Evolutionary conservation across 2,113 vertebrate genomes (phyloP).

Genomic region (Tragelaphus strepsiceros): DNA sequence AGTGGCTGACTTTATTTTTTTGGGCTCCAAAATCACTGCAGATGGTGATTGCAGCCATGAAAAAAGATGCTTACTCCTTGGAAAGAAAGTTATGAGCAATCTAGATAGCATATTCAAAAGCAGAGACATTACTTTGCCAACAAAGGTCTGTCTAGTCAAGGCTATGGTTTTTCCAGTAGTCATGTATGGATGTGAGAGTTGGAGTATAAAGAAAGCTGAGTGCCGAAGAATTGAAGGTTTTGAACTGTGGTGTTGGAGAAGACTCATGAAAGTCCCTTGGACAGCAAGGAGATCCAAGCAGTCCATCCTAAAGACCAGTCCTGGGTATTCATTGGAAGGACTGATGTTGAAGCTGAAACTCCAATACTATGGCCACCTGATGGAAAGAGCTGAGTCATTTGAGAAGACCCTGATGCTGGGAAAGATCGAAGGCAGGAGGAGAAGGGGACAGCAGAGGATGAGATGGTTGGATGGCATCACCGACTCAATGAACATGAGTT

Average conservation of each 20-base stretch:
- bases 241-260: background rate
- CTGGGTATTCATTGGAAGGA: background rate
- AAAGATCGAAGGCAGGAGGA: background rate
- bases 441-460: background rate
- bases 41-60: background rate
- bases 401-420: background rate
- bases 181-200: background rate
- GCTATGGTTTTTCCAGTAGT: background rate
- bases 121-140: background rate
- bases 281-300: background rate
- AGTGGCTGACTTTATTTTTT: background rate
- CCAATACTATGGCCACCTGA: background rate
- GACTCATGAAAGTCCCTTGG: background rate
- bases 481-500: background rate
- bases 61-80: background rate
- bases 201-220: background rate
- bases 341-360: background rate
- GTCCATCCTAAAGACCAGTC: background rate
- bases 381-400: background rate
- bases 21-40: background rate
- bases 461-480: background rate
- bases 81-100: background rate
- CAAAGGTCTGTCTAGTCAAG: background rate
- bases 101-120: background rate
- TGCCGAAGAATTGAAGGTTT: background rate